Evolutionary conservation across 2,888 invertebrate species (phyloP).

Genomic region (Dione vanillae): DNA sequence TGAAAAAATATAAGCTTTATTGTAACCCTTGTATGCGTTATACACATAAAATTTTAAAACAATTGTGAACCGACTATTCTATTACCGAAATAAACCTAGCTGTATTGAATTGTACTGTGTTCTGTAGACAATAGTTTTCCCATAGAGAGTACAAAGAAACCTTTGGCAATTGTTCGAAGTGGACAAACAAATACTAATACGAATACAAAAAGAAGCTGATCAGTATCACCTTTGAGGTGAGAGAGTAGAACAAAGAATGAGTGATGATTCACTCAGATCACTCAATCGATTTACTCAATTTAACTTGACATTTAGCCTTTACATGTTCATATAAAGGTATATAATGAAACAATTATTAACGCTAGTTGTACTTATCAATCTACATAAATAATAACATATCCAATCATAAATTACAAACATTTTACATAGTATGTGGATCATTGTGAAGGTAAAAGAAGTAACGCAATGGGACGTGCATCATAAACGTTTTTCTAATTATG

Average conservation of each 20-base stretch:
- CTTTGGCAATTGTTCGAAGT: constrained; percentile 67
- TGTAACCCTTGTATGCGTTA: too few relatives aligned
- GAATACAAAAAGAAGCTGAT: constrained; percentile 56
- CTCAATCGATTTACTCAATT: too few relatives aligned
- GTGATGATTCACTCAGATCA: constrained; percentile 19
- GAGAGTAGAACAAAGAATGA: too few relatives aligned
- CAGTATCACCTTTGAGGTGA: constrained; percentile 28
- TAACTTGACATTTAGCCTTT: constrained; percentile 38
- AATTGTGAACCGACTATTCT: not conserved
- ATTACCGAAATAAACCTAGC: constrained; percentile 49
- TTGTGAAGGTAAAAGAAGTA: not conserved
- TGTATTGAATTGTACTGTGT: constrained; percentile 28
- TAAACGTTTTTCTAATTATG: not conserved
- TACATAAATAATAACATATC: constrained; percentile 29
- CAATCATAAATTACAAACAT: constrained; percentile 22
- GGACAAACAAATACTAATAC: constrained; percentile 41
- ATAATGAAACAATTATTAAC: constrained; percentile 36
- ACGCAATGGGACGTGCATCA: not conserved
- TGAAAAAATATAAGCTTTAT: too few relatives aligned
- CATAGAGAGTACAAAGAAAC: constrained; percentile 65
- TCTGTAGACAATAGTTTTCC: constrained; percentile 63
- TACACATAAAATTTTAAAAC: not conserved
- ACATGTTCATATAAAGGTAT: constrained; percentile 28
- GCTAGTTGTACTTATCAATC: constrained; percentile 29
- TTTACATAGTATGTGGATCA: not conserved